Evolutionary conservation across 2,888 invertebrate species (phyloP).

Genomic region (Tenthredo amoena): DNA sequence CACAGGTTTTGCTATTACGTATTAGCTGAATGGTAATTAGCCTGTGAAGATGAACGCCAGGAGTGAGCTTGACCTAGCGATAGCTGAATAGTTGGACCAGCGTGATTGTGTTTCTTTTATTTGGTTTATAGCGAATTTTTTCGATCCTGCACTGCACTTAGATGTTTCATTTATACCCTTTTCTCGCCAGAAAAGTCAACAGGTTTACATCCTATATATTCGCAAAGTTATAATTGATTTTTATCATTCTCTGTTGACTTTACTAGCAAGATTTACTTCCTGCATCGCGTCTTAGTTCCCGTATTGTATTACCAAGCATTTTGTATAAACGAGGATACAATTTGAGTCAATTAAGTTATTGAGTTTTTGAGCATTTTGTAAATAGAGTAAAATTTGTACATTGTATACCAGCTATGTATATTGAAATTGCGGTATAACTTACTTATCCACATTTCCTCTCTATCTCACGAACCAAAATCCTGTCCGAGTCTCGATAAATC

Average conservation of each 20-base stretch:
- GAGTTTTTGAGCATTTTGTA: slow-evolving; percentile 23
- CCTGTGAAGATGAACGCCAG: slow-evolving; percentile 19
- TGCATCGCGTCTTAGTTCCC: slow-evolving; percentile 3
- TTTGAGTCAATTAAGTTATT: neutral
- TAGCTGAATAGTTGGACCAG: neutral
- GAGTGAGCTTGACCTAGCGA: slow-evolving; percentile 27
- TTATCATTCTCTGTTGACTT: slow-evolving; percentile 12
- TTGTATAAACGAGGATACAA: neutral
- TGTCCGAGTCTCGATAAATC: neutral
- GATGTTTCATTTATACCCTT: neutral
- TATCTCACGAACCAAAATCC: neutral
- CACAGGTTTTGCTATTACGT: slow-evolving; percentile 27
- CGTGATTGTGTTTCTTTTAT: slow-evolving; percentile 30
- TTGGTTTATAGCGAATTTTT: slow-evolving; percentile 21
- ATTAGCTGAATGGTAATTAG: slow-evolving; percentile 35
- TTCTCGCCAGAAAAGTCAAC: slow-evolving; percentile 27
- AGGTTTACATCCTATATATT: neutral
- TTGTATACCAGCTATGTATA: neutral
- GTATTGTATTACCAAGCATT: neutral
- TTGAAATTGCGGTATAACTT: slow-evolving; percentile 9
- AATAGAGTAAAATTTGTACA: slow-evolving; percentile 9
- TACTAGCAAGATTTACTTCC: slow-evolving; percentile 29
- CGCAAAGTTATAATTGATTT: neutral
- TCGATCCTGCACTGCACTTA: slow-evolving; percentile 34
- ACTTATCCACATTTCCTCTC: neutral